phyloP scores from a whole-genome alignment of 53 echinoderm and acorn worm species.

The Echinometra lucunter region DNA sequence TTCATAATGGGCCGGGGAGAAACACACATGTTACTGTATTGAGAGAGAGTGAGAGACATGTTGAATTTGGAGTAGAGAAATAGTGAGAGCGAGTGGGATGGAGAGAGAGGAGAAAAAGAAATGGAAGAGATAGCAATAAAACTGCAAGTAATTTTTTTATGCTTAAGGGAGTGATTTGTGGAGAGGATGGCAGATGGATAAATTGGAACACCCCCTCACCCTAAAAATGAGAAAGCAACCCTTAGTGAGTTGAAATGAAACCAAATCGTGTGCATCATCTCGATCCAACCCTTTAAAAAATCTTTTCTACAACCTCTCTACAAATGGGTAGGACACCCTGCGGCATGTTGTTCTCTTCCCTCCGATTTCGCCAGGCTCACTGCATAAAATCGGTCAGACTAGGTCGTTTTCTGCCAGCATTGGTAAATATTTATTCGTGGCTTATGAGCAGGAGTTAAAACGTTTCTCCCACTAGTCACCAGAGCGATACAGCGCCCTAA shows the following conservation, averaged over 20 bases:
- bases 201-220: neutral
- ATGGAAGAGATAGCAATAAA: neutral
- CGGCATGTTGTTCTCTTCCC: slow-evolving; percentile 16
- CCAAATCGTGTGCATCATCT: neutral
- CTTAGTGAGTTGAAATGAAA: neutral
- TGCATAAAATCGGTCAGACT: slow-evolving; percentile 32
- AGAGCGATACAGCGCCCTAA: neutral
- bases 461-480: slow-evolving; percentile 22
- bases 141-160: neutral
- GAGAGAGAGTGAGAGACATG: neutral
- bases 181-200: neutral
- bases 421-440: slow-evolving; percentile 48
- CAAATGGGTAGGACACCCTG: neutral
- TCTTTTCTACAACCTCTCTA: neutral
- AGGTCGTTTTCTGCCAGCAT: slow-evolving; percentile 45
- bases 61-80: neutral
- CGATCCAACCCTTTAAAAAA: neutral
- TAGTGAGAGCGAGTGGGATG: neutral
- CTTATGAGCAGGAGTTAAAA: slow-evolving; percentile 44
- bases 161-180: neutral
- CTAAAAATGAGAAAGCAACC: neutral
- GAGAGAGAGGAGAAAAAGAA: slow-evolving; percentile 3
- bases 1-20: no score
- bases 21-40: no score
- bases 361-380: slow-evolving; percentile 2